Conservation (phyloP, 2,888 invertebrate genomes). For the Stratiomys singularior region DNA sequence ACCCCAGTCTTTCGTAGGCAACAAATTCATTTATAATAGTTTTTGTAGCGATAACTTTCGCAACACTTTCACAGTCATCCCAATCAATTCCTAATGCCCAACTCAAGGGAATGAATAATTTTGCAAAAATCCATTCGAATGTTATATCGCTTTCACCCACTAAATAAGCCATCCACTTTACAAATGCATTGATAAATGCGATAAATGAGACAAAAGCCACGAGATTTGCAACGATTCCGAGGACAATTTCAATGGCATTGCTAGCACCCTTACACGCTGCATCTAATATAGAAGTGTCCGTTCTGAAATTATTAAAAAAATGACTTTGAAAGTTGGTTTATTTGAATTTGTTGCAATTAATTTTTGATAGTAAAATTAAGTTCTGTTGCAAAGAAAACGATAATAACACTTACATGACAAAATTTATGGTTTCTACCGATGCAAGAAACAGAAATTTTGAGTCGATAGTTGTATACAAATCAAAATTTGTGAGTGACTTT, state of each 20-base stretch:
- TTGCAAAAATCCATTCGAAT: slow-evolving; percentile 83
- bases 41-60: slow-evolving; percentile 87
- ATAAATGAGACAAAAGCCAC: slow-evolving; percentile 92
- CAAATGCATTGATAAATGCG: slow-evolving; percentile 82
- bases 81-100: slow-evolving; percentile 84
- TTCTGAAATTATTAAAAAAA: slow-evolving; percentile 67
- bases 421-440: too few relatives aligned
- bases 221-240: slow-evolving; percentile 90
- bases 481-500: too few relatives aligned
- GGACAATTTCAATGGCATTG: slow-evolving; percentile 80
- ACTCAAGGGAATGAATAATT: slow-evolving; percentile 89
- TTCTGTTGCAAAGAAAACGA: too few relatives aligned
- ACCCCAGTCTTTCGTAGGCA: slow-evolving; percentile 82
- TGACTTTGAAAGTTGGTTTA: too few relatives aligned
- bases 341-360: too few relatives aligned
- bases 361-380: too few relatives aligned
- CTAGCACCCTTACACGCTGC: slow-evolving; percentile 92
- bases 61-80: slow-evolving; percentile 78
- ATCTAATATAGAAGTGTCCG: slow-evolving; percentile 86
- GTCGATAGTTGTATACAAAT: too few relatives aligned
- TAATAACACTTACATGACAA: too few relatives aligned
- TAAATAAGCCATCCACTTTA: slow-evolving; percentile 83
- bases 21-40: slow-evolving; percentile 93
- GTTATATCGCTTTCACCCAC: slow-evolving; percentile 74
- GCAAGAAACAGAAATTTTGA: too few relatives aligned